Base-by-base conservation (phyloP, 2,888 invertebrate species). In the Slavum lentiscoides region DNA sequence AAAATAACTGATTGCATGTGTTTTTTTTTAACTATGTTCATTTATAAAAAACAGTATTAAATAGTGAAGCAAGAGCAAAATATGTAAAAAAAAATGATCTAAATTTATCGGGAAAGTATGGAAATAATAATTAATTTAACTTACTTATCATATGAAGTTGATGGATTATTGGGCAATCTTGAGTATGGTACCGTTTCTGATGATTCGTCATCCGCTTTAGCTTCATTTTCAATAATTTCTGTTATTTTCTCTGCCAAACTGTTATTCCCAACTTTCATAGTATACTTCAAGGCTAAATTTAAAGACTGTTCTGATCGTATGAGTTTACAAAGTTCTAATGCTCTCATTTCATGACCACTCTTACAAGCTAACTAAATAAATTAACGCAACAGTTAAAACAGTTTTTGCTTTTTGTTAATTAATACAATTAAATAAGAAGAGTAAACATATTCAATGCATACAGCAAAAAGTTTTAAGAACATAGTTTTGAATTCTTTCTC, bases 401-500 rank as follows among this genome's bases (percentile, higher is more conserved):
- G 23, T 81, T 75, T 81, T 64, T 15, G 21, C n/a, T 21, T 58
- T 58, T 58, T 58, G n/a, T 21, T 59, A 11, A 11, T 11, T 43
- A 9, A 9, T 43, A 6, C 43, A 43, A 43, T 43, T 7, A 9
- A 43, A 43, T 43, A 43, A 53, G 19, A 43, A 53, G 19, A 58
- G n/a, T 82, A 82, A 61, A 73, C 66, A 74, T 23, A 43, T 58
- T 68, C 43, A 69, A 82, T 82, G 88, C 91, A 90, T 87, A 97
- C 94, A 68, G 95, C 95, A 88, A 97, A 97, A 69, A 96, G 87
- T 87, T 95, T 95, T 84, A 97, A 90, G n/a, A 96, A 90, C 8
- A 92, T 90, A 86, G 95, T 93, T 83, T 92, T 91, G 1, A 91
- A 89, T 30, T 89, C 87, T 86, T 91, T 92, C n/a, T 91, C 90